These are phyloP conservation scores for Ostrea edulis DNA, from an alignment of 1,140 invertebrate genomes.

Conservation along the genomic window DNA sequence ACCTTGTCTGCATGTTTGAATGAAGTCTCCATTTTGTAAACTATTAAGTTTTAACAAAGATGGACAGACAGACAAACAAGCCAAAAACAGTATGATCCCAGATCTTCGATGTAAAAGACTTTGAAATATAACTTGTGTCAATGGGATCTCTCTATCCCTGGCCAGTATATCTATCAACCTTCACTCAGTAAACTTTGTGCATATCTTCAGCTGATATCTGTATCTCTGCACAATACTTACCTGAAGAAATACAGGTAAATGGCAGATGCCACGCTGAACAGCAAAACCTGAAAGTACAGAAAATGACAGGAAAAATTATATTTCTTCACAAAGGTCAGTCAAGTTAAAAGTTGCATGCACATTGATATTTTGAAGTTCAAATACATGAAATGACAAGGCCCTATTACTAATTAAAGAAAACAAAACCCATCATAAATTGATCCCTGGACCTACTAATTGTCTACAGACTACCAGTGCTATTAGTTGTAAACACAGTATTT, in stretches of 20 bases:
- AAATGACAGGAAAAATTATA: background rate
- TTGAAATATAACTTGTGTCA: background rate
- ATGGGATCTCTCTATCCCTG: background rate
- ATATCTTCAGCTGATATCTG: background rate
- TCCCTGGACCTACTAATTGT: background rate
- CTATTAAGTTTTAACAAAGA: too few species aligned
- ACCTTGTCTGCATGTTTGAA: too few species aligned
- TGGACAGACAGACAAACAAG: too few species aligned
- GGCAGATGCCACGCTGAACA: slow-evolving; percentile 69
- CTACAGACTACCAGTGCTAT: background rate
- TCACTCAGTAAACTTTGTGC: background rate
- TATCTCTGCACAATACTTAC: slow-evolving; percentile 60
- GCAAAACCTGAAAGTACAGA: slow-evolving; percentile 66
- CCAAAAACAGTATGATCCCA: too few species aligned
- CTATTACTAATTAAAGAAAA: slow-evolving; percentile 25
- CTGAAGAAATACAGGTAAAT: slow-evolving; percentile 70
- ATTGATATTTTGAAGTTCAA: background rate
- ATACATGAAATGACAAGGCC: background rate
- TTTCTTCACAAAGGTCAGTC: background rate
- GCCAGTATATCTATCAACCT: background rate
- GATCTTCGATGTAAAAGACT: background rate
- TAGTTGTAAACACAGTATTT: slow-evolving; percentile 9
- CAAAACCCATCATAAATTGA: slow-evolving; percentile 12
- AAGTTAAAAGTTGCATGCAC: background rate
- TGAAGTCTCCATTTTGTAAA: too few species aligned